Percentiles rank a stretch among this genome's conserved stretches.
Conservation (phyloP, 2,888 invertebrate genomes). For the Apocheima hispidaria region DNA sequence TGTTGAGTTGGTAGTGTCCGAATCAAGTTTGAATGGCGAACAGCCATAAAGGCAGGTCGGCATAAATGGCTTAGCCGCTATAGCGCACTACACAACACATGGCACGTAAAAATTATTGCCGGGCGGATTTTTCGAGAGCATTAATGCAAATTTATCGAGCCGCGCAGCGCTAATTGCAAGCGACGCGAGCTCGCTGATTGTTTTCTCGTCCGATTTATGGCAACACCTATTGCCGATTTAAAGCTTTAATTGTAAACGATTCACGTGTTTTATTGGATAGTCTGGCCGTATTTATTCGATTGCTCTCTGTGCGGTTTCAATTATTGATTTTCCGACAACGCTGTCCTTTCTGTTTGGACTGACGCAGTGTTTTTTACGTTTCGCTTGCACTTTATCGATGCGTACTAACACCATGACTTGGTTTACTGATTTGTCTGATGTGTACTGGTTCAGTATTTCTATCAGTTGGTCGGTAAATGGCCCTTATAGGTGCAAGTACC, state of each 20-base stretch:
- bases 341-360: conserved; percentile 56
- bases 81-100: conserved; percentile 71
- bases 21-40: conserved; percentile 29
- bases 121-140: conserved; percentile 84
- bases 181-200: conserved; percentile 84
- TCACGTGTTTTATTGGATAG: conserved; percentile 86
- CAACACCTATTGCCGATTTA: conserved; percentile 87
- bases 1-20: neutral
- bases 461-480: neutral
- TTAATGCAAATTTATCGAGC: conserved; percentile 86
- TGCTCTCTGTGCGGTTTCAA: conserved; percentile 76
- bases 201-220: conserved; percentile 85
- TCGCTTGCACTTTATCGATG: conserved; percentile 26
- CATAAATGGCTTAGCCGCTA: conserved; percentile 54
- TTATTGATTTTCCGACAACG: conserved; percentile 78
- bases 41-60: conserved; percentile 36
- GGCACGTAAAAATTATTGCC: conserved; percentile 83
- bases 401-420: conserved; percentile 24
- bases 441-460: neutral
- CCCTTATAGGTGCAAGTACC: no score
- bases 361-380: conserved; percentile 56
- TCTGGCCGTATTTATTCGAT: conserved; percentile 80
- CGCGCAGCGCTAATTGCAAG: conserved; percentile 84
- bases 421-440: conserved; percentile 20
- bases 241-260: conserved; percentile 86